Conservation (phyloP, 2,797 vertebrate genomes). For the Aselliscus stoliczkanus region DNA sequence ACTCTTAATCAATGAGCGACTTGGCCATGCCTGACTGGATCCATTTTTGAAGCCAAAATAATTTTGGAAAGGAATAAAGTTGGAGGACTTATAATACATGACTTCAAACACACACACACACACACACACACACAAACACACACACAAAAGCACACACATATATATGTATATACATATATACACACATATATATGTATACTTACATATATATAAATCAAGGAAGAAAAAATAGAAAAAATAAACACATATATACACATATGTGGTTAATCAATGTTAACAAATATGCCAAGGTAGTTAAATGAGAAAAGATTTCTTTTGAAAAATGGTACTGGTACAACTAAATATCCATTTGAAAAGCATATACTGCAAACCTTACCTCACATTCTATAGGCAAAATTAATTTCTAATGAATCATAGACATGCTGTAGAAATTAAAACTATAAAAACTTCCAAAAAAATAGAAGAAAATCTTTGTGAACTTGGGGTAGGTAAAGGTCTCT, state of each 20-base stretch:
- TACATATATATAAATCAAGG: neutral
- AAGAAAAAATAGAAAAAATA: neutral
- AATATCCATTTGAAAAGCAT: neutral
- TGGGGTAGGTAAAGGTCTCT: neutral
- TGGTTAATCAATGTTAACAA: neutral
- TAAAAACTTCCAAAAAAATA: neutral
- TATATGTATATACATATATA: too few relatives aligned
- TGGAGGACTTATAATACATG: neutral
- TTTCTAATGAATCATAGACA: neutral
- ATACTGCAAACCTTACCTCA: neutral
- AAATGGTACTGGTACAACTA: neutral
- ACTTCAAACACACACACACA: neutral
- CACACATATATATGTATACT: too few relatives aligned
- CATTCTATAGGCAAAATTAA: neutral
- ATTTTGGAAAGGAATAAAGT: neutral
- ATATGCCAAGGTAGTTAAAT: neutral
- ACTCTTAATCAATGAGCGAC: too few relatives aligned
- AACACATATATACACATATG: neutral
- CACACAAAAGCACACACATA: too few relatives aligned
- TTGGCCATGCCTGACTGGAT: too few relatives aligned
- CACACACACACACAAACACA: too few relatives aligned
- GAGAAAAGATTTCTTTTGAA: neutral
- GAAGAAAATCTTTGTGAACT: neutral
- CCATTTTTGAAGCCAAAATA: neutral
- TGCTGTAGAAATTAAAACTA: neutral